Evolutionary conservation across 2,888 invertebrate genomes (phyloP).

Genomic region (Ochropleura plecta): DNA sequence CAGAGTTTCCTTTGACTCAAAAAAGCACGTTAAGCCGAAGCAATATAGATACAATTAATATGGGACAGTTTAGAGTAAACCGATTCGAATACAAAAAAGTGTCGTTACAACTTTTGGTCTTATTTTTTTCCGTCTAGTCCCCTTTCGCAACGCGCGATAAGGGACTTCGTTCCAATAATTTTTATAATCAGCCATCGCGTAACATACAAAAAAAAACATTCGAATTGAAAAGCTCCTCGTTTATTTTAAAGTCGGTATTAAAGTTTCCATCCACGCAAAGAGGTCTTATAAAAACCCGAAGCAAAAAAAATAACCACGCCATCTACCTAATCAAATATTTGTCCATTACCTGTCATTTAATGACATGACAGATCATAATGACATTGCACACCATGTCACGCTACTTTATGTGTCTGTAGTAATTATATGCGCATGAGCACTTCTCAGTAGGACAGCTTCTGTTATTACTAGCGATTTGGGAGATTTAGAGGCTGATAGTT

Average conservation of each 20-base stretch:
- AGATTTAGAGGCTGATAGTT: constrained; percentile 1
- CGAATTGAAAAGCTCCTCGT: too few relatives aligned
- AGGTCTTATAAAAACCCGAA: constrained; percentile 3
- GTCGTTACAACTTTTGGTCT: too few relatives aligned
- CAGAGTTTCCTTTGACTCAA: too few relatives aligned
- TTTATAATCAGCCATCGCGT: neutral
- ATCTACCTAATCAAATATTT: constrained; percentile 66
- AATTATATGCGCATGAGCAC: constrained; percentile 61
- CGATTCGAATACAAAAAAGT: too few relatives aligned
- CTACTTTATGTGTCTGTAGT: constrained; percentile 52
- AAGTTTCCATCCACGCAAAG: constrained; percentile 10
- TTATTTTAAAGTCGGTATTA: neutral
- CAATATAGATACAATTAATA: too few relatives aligned
- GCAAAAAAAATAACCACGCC: constrained; percentile 54
- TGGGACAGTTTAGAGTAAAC: too few relatives aligned
- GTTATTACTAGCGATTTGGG: constrained; percentile 20
- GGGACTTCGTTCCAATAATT: too few relatives aligned
- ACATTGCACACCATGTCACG: constrained; percentile 54
- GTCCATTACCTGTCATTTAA: constrained; percentile 61
- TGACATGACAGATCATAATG: constrained; percentile 61
- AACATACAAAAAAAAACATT: constrained; percentile 1
- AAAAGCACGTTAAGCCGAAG: too few relatives aligned
- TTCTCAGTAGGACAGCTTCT: constrained; percentile 26
- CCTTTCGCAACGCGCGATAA: too few relatives aligned
- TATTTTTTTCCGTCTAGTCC: too few relatives aligned